Evolutionary conservation across 2,797 vertebrate genomes (phyloP).

Genomic region (Cuculus canorus): DNA sequence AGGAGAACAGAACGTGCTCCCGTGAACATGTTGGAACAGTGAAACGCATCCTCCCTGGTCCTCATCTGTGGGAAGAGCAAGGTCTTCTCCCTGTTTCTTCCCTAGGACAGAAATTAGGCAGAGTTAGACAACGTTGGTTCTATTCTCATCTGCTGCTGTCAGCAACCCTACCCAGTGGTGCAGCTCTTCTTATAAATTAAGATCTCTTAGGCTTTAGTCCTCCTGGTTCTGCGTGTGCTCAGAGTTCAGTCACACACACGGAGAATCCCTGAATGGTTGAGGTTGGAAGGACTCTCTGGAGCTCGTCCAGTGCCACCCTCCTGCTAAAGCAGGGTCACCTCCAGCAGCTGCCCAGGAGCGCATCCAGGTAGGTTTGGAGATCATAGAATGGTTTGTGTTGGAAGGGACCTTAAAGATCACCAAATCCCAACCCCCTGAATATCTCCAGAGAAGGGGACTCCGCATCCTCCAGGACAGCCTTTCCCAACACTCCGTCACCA

Average conservation of each 20-base stretch:
- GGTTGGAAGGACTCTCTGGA: too few relatives aligned
- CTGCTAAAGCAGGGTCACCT: too few relatives aligned
- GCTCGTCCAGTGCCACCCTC: too few relatives aligned
- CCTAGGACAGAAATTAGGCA: not conserved
- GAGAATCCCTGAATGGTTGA: too few relatives aligned
- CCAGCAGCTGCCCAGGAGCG: too few relatives aligned
- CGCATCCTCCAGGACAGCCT: too few relatives aligned
- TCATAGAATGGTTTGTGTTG: too few relatives aligned
- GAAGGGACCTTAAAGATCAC: too few relatives aligned
- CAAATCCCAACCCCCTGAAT: too few relatives aligned
- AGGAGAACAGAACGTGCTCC: accelerated
- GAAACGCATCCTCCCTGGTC: not conserved
- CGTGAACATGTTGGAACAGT: accelerated
- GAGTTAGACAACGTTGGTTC: not conserved
- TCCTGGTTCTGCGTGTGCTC: not conserved
- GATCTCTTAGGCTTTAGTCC: accelerated
- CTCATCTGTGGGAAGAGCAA: accelerated
- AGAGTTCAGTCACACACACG: not conserved
- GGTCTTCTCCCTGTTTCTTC: not conserved
- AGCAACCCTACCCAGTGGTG: accelerated
- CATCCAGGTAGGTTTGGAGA: too few relatives aligned
- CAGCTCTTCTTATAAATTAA: accelerated
- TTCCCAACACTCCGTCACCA: too few relatives aligned
- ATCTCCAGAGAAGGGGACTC: too few relatives aligned
- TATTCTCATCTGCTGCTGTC: accelerated